Evolutionary conservation across 2,888 invertebrate genomes (phyloP).

Genomic region (Cantharis rustica): DNA sequence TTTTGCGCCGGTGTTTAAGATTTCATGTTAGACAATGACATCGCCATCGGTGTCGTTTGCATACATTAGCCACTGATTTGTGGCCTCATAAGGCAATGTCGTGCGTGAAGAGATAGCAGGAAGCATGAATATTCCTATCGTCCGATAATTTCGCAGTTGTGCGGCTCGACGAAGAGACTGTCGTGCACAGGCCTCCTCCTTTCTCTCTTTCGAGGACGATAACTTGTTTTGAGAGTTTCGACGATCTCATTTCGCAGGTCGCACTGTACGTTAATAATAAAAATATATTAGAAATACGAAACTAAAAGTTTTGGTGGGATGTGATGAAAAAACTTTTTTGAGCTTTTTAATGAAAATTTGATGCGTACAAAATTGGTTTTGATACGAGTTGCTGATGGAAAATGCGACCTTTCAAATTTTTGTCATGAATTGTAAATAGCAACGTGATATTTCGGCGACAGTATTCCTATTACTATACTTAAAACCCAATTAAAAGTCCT

Average conservation of each 20-base stretch:
- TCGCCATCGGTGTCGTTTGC: not conserved
- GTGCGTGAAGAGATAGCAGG: not conserved
- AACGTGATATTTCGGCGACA: not conserved
- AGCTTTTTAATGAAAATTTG: conserved; percentile 23
- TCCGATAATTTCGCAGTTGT: not conserved
- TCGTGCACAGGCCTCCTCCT: not conserved
- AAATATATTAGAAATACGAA: not conserved
- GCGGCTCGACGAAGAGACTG: not conserved
- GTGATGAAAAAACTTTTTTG: conserved; percentile 19
- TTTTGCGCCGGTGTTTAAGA: not conserved
- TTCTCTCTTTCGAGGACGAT: not conserved
- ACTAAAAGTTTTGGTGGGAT: conserved; percentile 11
- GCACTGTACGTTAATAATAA: not conserved
- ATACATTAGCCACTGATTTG: not conserved
- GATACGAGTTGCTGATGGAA: conserved; percentile 18
- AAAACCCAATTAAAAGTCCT: not conserved
- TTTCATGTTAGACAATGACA: not conserved
- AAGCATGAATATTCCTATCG: not conserved
- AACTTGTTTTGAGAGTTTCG: not conserved
- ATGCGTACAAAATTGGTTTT: conserved; percentile 22
- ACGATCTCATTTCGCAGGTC: not conserved
- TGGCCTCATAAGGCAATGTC: not conserved
- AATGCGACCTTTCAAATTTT: conserved; percentile 17
- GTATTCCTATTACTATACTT: not conserved
- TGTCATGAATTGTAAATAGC: conserved; percentile 11